Conservation (phyloP, 2,888 invertebrate species). For the Athalia cordata region DNA sequence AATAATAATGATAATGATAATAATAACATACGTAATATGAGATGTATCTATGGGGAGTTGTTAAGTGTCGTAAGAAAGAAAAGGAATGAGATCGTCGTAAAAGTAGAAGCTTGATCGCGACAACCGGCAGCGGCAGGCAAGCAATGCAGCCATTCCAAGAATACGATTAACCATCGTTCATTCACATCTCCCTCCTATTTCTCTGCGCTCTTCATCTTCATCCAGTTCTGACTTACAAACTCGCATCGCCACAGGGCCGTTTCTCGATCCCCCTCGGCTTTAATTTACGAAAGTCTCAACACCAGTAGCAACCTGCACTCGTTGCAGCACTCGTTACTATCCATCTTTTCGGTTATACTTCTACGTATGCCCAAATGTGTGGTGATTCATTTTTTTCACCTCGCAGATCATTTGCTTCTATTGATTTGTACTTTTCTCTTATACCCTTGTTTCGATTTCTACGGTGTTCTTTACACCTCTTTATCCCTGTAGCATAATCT, state of each 20-base stretch:
- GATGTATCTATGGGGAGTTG: not conserved
- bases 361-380: too few relatives aligned
- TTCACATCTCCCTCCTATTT: conserved; percentile 40
- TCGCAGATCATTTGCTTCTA: not conserved
- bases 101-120: conserved; percentile 12
- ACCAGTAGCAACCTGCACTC: not conserved
- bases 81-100: conserved; percentile 27
- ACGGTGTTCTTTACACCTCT: conserved; percentile 30
- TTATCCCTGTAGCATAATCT: conserved; percentile 18
- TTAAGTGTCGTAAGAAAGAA: conserved; percentile 34
- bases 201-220: conserved; percentile 12
- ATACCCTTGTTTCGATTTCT: not conserved
- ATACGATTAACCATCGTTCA: conserved; percentile 47
- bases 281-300: too few relatives aligned
- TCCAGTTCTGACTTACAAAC: not conserved
- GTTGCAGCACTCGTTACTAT: too few relatives aligned
- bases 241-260: too few relatives aligned
- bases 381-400: not conserved
- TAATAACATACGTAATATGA: conserved; percentile 1
- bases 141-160: conserved; percentile 31
- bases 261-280: too few relatives aligned
- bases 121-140: conserved; percentile 26
- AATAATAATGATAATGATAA: not conserved
- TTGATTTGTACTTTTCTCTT: not conserved
- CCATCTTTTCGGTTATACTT: too few relatives aligned